Evolutionary conservation across 2,888 invertebrate genomes (phyloP), one percentile per base, ranked within the genome.

Genomic region (Cordylochernes scorpioides): DNA sequence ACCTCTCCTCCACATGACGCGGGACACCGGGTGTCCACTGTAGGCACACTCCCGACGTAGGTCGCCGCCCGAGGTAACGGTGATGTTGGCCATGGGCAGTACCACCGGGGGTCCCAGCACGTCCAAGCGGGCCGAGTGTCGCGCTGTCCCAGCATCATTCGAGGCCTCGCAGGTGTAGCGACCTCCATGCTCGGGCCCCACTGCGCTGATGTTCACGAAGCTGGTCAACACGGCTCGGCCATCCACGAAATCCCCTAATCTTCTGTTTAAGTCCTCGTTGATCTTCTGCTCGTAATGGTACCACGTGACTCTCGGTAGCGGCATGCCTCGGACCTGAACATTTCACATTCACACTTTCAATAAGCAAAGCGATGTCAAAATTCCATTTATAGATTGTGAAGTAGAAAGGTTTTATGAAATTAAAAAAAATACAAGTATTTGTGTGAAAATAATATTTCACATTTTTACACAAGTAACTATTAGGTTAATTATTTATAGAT

Each of bases 181-280:
- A 9, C 37, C 37, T 1, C 37, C 37, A 16, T 37, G 32, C 8
- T 37, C 37, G 3, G 33, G 24, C 5, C 25, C 33, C 5, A 35
- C 31, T 2, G 32, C 28, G n/a, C 32, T 33, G 8, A 37, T 37
- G 25, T 37, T 37, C 12, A 37, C 33, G 27, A 37, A 37, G 14
- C 37, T 37, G 24, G 30, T 34, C 3, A 37, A 29, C 6, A 35
- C 15, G 3, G 34, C 37, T 24, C 33, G 34, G 2, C 33, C 29
- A 15, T 37, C 37, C n/a, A 37, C 37, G 10, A 37, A 37, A 15
- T 37, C 37, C 2, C 37, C 37, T 3, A 37, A 31, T 25, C 37
- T 24, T 4, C 31, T 24, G 4, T 31, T 32, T 3, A 24, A 30
- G 7, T 33, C 33, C 26, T 37, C 37, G 3, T 28, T 18, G 3